Conservation (phyloP, 2,797 vertebrate genomes). For the Emys orbicularis region DNA sequence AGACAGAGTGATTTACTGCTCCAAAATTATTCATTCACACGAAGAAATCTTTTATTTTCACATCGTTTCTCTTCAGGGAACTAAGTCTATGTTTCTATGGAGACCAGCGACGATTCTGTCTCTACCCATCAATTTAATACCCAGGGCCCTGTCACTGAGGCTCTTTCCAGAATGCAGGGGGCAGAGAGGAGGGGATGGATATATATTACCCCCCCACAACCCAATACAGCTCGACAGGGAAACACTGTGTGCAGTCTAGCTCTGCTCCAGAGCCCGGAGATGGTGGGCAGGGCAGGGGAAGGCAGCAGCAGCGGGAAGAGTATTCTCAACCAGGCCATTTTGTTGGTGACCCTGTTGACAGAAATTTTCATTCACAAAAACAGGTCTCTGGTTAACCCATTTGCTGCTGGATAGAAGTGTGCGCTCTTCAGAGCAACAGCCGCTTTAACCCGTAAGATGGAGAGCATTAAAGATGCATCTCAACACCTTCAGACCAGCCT, state of each 20-base stretch:
- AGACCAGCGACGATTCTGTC: background rate
- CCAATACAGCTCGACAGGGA: background rate
- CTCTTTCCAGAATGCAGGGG: background rate
- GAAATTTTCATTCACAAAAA: background rate
- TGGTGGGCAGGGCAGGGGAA: background rate
- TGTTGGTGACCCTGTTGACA: background rate
- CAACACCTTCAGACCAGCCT: background rate
- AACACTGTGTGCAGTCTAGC: background rate
- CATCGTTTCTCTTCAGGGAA: background rate
- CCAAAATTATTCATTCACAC: constrained; percentile 10
- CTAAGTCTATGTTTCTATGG: background rate
- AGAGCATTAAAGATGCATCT: background rate
- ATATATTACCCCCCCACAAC: background rate
- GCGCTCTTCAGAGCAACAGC: background rate
- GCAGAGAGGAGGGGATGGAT: background rate
- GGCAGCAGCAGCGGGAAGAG: background rate
- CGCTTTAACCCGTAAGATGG: background rate
- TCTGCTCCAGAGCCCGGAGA: background rate
- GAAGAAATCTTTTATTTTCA: background rate
- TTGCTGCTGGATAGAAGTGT: background rate
- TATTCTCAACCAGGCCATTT: background rate
- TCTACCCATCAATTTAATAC: background rate
- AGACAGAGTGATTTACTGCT: background rate
- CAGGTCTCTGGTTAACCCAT: background rate
- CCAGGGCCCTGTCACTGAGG: background rate